Percentiles rank a stretch among this genome's conserved stretches.
These are phyloP conservation scores for Drosophila borborema DNA, from an alignment of 2,888 invertebrate species.

Conservation along the genomic window DNA sequence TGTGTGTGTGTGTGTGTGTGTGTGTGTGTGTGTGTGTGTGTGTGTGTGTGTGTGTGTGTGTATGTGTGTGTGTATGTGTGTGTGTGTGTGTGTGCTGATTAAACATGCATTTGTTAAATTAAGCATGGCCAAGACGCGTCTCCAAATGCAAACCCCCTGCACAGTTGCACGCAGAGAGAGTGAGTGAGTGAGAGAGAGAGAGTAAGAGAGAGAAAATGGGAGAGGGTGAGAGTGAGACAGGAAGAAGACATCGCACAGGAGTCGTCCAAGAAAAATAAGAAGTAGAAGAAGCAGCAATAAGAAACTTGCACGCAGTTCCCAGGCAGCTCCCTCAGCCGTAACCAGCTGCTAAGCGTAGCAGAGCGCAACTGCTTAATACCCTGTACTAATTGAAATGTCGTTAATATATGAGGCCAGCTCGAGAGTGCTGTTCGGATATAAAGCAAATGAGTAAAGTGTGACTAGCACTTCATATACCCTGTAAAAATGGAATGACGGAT, in stretches of 20 bases:
- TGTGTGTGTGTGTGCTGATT: slow-evolving; percentile 35
- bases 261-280: slow-evolving; percentile 15
- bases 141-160: slow-evolving; percentile 23
- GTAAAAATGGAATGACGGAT: neutral
- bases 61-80: slow-evolving; percentile 13
- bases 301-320: slow-evolving; percentile 56
- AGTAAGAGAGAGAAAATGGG: neutral
- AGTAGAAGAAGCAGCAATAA: neutral
- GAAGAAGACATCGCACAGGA: slow-evolving; percentile 27
- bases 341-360: slow-evolving; percentile 38
- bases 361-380: slow-evolving; percentile 15
- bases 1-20: slow-evolving; percentile 12
- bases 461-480: neutral
- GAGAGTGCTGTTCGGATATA: no score
- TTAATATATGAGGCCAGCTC: neutral
- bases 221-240: slow-evolving; percentile 19
- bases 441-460: no score
- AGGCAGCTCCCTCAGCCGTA: slow-evolving; percentile 75
- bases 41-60: neutral
- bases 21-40: slow-evolving; percentile 17
- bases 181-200: neutral
- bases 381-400: slow-evolving; percentile 1
- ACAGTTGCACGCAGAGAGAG: slow-evolving; percentile 7
- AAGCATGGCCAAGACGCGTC: slow-evolving; percentile 48
- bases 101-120: slow-evolving; percentile 72